Conservation (phyloP, 2,888 invertebrate genomes). For the Thera obeliscata region DNA sequence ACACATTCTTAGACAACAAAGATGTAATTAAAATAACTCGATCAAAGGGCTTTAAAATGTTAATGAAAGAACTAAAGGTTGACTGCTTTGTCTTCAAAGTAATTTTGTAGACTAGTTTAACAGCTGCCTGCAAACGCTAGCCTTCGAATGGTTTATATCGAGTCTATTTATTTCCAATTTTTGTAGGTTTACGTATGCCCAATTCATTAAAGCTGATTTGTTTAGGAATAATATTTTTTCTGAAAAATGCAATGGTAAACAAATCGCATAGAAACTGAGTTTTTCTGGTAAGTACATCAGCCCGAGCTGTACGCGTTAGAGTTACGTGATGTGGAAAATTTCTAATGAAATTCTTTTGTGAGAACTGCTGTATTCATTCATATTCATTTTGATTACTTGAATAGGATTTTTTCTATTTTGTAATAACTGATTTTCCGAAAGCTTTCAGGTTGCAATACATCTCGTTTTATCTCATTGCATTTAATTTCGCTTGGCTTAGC, state of each 20-base stretch:
- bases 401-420: neutral
- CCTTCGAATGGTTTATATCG: neutral
- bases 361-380: no score
- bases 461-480: neutral
- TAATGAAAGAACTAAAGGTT: constrained; percentile 14
- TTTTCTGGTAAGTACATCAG: no score
- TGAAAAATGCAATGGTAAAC: no score
- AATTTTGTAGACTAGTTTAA: constrained; percentile 27
- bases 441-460: neutral
- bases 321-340: no score
- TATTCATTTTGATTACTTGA: no score
- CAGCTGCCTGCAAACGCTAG: constrained; percentile 18
- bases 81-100: constrained; percentile 27
- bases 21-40: constrained; percentile 11
- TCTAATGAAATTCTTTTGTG: no score
- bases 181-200: no score
- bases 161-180: neutral
- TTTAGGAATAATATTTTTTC: no score
- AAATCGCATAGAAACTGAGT: no score
- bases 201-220: no score
- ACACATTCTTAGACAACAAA: no score
- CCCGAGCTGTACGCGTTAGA: no score
- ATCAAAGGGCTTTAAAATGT: constrained; percentile 15
- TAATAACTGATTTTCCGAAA: neutral
- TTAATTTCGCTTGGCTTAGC: neutral